Base-by-base conservation (phyloP, 2,797 vertebrate species). In the Heterohyrax brucei region DNA sequence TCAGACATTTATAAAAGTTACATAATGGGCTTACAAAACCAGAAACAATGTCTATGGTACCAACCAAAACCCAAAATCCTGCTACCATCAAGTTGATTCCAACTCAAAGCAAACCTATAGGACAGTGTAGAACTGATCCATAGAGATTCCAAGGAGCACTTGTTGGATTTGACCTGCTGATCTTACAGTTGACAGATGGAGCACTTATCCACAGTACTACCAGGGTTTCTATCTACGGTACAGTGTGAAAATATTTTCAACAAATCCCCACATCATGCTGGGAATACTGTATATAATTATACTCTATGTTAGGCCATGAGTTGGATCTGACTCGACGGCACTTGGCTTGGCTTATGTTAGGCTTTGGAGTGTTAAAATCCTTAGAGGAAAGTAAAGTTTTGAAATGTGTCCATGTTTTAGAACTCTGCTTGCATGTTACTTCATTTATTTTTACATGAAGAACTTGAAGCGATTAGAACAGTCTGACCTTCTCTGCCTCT, bases 331-430 rank as follows among this genome's bases (percentile, higher is more conserved):
- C 50, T 53, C 50, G 8, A 53, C 5, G 50, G 50, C 50, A 53
- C 50, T 53, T 8, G 50, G 50, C 13, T 53, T 53, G 8, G 8
- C 13, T 53, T 53, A 39, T 39, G 39, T 39, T 39, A 39, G 39
- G 39, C 39, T 39, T 39, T 44, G 50, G 21, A 72, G n/a, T 83
- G 9, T 3, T 84, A n/a, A 77, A 77, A 87, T 5, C 64, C 88
- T 82, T 85, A n/a, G 28, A 84, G 9, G 89, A 87, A 70, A 48
- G 7, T 62, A 62, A 68, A 62, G 46, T 94, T 95, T 77, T 75
- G 62, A 91, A 78, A 86, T 80, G 10, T 64, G 9, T 1, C 13
- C 18, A 87, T 16, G 8, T 68, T 88, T 93, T 87, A 39, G 19
- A 73, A 83, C 44, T 44, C 14, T 56, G 14, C 44, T 93, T 73